phyloP scores from a whole-genome alignment of 2,888 invertebrate genomes.

The Calliscelio sp. region DNA sequence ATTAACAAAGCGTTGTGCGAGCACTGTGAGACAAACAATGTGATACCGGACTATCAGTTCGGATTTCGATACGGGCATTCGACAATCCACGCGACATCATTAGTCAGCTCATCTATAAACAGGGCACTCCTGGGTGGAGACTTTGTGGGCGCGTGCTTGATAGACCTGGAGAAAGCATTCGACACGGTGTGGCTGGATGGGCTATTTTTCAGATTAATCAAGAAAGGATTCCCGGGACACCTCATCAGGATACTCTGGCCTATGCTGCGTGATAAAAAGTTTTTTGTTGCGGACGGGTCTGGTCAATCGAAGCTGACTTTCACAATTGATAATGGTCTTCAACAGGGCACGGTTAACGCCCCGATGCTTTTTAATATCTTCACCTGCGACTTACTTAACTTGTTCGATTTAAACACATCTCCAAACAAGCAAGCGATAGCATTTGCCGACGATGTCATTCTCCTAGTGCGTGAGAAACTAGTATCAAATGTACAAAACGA shows the following conservation, averaged over 20 bases:
- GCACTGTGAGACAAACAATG: background rate
- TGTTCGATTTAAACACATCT: background rate
- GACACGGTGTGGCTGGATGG: constrained; percentile 25
- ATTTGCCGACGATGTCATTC: background rate
- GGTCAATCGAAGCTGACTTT: background rate
- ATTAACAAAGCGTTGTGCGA: background rate
- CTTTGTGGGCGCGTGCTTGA: background rate
- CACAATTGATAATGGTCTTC: background rate
- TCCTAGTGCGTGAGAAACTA: background rate
- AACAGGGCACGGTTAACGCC: too few relatives aligned
- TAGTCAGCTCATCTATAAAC: background rate
- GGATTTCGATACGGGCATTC: background rate
- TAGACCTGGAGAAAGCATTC: background rate
- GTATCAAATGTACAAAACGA: background rate
- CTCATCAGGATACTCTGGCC: constrained; percentile 11
- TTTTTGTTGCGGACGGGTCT: background rate
- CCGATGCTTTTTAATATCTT: background rate
- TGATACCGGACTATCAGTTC: background rate
- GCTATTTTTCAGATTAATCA: constrained; percentile 6
- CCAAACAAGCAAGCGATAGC: background rate
- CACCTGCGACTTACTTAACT: background rate
- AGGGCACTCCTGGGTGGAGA: background rate
- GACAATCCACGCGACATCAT: background rate
- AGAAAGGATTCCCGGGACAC: background rate
- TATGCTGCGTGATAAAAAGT: background rate